Evolutionary conservation across 2,113 vertebrate species (phyloP), one percentile per base, ranked within the genome.

Genomic region (Colius striatus): DNA sequence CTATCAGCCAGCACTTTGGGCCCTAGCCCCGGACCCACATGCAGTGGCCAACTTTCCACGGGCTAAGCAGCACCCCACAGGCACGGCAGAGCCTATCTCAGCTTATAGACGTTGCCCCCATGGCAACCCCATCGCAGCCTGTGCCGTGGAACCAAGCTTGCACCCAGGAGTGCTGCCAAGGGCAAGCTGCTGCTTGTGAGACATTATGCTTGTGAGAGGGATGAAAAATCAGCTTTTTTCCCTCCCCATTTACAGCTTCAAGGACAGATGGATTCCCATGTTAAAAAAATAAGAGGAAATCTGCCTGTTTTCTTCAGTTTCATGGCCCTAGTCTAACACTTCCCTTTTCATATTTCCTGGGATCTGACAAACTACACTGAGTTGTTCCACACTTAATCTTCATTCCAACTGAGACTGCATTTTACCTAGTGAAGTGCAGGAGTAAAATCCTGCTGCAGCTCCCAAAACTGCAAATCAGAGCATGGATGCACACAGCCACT

Each of bases 401-500:
- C 25, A 10, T 79, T 87, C 67, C 9, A 5, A 16, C 19, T 63
- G 61, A 73, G 63, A 20, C 21, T 67, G 26, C 36, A 43, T 70
- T 70, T 94, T 25, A 77, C 34, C 15, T 66, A 32, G 21, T 41
- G 62, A 61, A 47, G 54, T 9, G 15, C 27, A 50, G 4, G 8
- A 4, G 32, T 72, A 22, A 90, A 57, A 19, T 51, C 32, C 26
- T 63, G 19, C 9, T 36, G 25, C 25, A 36, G 36, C 58, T 87
- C 43, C 67, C 53, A 57, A 76, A 87, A 71, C 30, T 45, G 48
- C 47, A 20, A 70, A 58, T 47, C 47, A 1, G 57, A 55, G 11
- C 84, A 67, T 0, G 2, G 30, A 30, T 66, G 27, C 21, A 36
- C 20, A 26, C 0, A 0, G 72, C 57, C 3, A 2, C 30, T 58